A percentile compares a stretch with the other conserved stretches of the same genome.
These are phyloP conservation scores for Oophaga pumilio DNA, from an alignment of 2,113 vertebrate species.

Conservation along the genomic window DNA sequence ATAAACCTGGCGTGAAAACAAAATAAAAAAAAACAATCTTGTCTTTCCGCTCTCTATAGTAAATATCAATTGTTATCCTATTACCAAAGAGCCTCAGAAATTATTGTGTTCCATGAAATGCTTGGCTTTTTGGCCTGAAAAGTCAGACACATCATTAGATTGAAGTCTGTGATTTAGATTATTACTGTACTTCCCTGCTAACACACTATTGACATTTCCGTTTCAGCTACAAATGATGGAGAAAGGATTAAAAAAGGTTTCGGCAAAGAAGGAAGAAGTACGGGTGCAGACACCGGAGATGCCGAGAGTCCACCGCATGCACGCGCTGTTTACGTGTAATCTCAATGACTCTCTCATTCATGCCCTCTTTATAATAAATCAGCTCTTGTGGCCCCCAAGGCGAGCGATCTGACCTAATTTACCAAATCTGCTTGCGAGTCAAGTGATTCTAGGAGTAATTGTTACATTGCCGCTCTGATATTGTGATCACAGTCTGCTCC, in stretches of 20 bases:
- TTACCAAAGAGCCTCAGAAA: constrained; percentile 7
- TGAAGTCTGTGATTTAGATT: constrained; percentile 47
- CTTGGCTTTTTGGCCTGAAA: constrained; percentile 19
- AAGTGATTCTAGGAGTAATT: constrained; percentile 33
- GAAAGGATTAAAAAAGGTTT: constrained; percentile 18
- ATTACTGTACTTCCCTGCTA: constrained; percentile 43
- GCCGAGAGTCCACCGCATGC: neutral
- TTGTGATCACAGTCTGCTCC: neutral
- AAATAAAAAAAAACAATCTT: neutral
- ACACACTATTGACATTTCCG: constrained; percentile 45
- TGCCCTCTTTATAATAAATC: constrained; percentile 40
- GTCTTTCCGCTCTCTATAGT: neutral
- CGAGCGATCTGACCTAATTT: constrained; percentile 36
- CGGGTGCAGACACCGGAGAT: neutral
- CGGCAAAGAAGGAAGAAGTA: neutral
- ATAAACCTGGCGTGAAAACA: neutral
- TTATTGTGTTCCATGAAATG: constrained; percentile 21
- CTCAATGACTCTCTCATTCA: constrained; percentile 29
- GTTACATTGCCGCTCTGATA: constrained; percentile 1
- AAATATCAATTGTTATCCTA: constrained; percentile 23
- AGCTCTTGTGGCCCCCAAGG: neutral
- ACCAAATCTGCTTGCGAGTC: constrained; percentile 25
- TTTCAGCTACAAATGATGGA: constrained; percentile 41
- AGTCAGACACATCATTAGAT: constrained; percentile 46
- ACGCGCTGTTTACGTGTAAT: constrained; percentile 20